phyloP scores from a whole-genome alignment of 2,888 invertebrate genomes.

The Priocnemis perturbator region DNA sequence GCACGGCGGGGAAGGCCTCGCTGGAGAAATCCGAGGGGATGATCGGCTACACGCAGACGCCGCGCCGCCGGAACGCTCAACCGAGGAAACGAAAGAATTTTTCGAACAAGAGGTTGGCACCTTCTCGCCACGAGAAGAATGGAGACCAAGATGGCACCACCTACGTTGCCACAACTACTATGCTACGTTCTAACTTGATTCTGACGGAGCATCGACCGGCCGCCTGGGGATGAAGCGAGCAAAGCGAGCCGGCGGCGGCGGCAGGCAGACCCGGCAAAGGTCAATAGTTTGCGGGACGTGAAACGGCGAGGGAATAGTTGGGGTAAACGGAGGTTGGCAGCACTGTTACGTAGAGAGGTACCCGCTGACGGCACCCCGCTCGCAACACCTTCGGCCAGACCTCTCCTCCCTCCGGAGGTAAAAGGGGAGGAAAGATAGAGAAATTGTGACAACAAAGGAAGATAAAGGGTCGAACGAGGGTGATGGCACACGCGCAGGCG shows the following conservation, averaged over 20 bases:
- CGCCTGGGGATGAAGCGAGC: too few relatives aligned
- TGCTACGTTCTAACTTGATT: too few relatives aligned
- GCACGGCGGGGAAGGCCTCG: background rate
- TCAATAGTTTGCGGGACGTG: background rate
- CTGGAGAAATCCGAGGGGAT: background rate
- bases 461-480: constrained; percentile 26
- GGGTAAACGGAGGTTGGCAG: too few relatives aligned
- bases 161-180: background rate
- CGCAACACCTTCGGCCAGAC: too few relatives aligned
- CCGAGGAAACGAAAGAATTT: constrained; percentile 16
- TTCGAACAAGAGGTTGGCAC: background rate
- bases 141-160: constrained; percentile 1
- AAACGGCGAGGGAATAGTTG: background rate
- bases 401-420: constrained; percentile 7
- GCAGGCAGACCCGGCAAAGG: background rate
- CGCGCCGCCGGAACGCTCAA: background rate
- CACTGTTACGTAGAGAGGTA: too few relatives aligned
- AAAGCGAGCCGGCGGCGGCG: background rate
- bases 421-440: background rate
- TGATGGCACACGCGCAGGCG: constrained; percentile 31
- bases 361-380: too few relatives aligned
- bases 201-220: too few relatives aligned
- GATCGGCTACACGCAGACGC: constrained; percentile 38
- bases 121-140: background rate
- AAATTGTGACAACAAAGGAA: constrained; percentile 20